Base-by-base conservation (phyloP, 2,797 vertebrate species). In the Coregonus ussuriensis region DNA sequence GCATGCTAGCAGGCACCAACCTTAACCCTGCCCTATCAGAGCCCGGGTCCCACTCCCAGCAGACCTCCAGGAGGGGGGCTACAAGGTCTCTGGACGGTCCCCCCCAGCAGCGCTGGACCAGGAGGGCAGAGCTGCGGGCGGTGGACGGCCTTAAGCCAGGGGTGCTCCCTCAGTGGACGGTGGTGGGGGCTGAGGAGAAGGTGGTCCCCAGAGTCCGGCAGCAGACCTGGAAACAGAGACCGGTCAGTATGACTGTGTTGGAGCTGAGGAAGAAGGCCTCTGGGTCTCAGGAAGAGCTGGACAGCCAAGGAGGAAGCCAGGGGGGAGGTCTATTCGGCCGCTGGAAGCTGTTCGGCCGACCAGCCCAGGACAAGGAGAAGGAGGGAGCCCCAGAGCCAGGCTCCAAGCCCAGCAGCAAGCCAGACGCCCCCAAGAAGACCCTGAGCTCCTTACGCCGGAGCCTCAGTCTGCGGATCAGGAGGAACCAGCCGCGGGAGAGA, bases 381-480 rank as follows among this genome's bases (percentile, higher is more conserved):
- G 87, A 86, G 29, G 72, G 16, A 68, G 74, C 84, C 41, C 52
- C 79, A 47, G 41, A 47, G 7, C 41, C 41, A 1, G 79, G 78
- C 7, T 74, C 85, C 62, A 83, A 87, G 79, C 72, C 3, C 18
- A 77, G 1, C 29, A 79, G 31, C 35, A 92, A 93, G 91, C 83
- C 73, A 5, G 91, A 95, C 1, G 52, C 88, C 13, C 89, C 95
- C 21, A 94, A 92, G 83, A 93, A 88, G 74, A 95, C 94, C 3
- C 83, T 97, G 37, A 93, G 94, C n/a, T 95, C 96, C 2, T 86
- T 99, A 35, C 94, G 94, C 74, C 95, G 98, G 76, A 98, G 96
- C 86, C 94, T 99, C 85, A 99, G 98, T 85, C 94, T 99, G 84
- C 93, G 97, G 52, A 93, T 98, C 86, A 95, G 95, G 70, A 95